These are phyloP conservation scores for Cephus rjabovi DNA, from an alignment of 2,888 invertebrate genomes.

Conservation along the genomic window DNA sequence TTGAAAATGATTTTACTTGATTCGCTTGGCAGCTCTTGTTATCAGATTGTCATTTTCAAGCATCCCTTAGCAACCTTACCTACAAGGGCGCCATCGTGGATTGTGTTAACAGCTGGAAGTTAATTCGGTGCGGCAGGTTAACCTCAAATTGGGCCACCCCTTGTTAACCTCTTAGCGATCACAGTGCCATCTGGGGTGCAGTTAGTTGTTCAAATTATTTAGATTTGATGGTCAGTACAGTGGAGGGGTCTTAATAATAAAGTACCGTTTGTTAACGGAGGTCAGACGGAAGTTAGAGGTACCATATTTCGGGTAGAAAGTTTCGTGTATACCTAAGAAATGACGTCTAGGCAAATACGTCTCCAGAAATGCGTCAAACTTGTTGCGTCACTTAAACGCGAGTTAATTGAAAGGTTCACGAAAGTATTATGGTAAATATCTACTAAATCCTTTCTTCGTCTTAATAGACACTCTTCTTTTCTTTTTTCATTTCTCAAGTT, in stretches of 20 bases:
- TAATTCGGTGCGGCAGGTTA: not conserved
- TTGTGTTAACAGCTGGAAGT: not conserved
- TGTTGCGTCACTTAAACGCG: too few relatives aligned
- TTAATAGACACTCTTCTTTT: not conserved
- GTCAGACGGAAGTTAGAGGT: too few relatives aligned
- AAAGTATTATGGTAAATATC: not conserved
- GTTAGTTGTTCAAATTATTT: too few relatives aligned
- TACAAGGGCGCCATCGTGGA: not conserved
- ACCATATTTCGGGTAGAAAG: too few relatives aligned
- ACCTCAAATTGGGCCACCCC: not conserved
- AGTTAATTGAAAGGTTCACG: not conserved
- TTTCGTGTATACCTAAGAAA: too few relatives aligned
- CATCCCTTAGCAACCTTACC: not conserved
- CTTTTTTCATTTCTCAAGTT: not conserved
- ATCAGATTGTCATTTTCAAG: not conserved
- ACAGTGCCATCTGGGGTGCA: too few relatives aligned
- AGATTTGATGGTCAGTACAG: too few relatives aligned
- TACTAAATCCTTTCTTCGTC: not conserved
- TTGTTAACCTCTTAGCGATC: too few relatives aligned
- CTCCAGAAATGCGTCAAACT: too few relatives aligned
- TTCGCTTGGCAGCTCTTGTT: not conserved
- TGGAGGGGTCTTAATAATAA: too few relatives aligned
- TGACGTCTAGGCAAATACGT: too few relatives aligned
- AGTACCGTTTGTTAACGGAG: too few relatives aligned
- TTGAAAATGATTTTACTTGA: not conserved